Evolutionary conservation across 2,888 invertebrate genomes (phyloP).

Genomic region (Cryptus viduatorius): DNA sequence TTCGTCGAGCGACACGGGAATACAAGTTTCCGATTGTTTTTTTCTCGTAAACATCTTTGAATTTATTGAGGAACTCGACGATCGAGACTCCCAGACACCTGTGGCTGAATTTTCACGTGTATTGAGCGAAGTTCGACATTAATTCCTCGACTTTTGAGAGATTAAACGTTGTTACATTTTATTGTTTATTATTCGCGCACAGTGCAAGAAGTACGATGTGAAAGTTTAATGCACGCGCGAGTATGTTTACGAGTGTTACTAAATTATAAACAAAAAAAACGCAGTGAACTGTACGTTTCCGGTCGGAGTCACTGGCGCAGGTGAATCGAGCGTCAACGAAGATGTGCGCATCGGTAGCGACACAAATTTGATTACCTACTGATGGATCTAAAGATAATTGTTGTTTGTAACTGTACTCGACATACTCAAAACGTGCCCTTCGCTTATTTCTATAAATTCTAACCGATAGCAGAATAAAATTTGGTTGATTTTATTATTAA

Average conservation of each 20-base stretch:
- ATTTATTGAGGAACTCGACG: not conserved
- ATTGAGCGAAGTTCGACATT: not conserved
- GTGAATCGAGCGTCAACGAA: not conserved
- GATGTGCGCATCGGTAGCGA: not conserved
- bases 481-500: too few relatives aligned
- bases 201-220: not conserved
- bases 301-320: constrained; percentile 1
- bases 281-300: not conserved
- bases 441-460: too few relatives aligned
- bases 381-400: not conserved
- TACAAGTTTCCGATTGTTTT: constrained; percentile 74
- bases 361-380: not conserved
- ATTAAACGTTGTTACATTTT: not conserved
- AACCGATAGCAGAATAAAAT: too few relatives aligned
- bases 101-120: not conserved
- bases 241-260: constrained; percentile 1
- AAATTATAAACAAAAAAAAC: not conserved
- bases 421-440: too few relatives aligned
- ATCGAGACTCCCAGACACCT: not conserved
- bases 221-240: not conserved
- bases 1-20: constrained; percentile 81
- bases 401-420: not conserved
- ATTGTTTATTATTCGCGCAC: not conserved
- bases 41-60: constrained; percentile 73
- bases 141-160: not conserved